A percentile compares a stretch with the other conserved stretches of the same genome.
These are phyloP conservation scores for Holothuria glaberrima DNA, from an alignment of 35 echinoderm and acorn worm genomes.

Conservation along the genomic window DNA sequence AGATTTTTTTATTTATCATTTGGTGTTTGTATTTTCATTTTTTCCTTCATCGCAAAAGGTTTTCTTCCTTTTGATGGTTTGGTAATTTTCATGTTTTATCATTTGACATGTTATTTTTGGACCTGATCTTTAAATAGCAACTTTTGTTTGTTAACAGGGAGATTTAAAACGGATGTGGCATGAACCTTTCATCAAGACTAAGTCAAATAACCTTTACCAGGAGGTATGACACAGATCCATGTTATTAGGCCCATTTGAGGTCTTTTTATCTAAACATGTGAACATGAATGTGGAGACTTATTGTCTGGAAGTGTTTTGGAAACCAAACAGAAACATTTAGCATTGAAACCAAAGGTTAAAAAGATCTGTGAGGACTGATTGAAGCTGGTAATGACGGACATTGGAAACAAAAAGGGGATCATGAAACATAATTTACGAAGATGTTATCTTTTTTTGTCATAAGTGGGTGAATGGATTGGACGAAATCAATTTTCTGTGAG, in stretches of 20 bases:
- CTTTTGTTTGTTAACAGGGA: constrained; percentile 54
- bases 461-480: background rate
- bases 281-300: background rate
- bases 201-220: constrained; percentile 21
- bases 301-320: background rate
- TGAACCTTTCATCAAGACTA: constrained; percentile 82
- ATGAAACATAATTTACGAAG: background rate
- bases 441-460: background rate
- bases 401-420: background rate
- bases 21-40: no score
- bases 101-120: no score
- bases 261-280: constrained; percentile 20
- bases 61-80: no score
- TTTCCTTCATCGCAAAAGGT: no score
- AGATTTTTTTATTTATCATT: no score
- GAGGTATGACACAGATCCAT: constrained; percentile 81
- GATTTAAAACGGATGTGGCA: constrained; percentile 96
- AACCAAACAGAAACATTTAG: background rate
- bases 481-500: background rate
- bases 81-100: no score
- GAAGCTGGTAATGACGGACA: background rate
- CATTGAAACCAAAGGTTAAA: background rate
- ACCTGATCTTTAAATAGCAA: background rate
- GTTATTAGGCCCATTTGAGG: background rate
- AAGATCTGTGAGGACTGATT: background rate